Percentiles rank a stretch among this genome's conserved stretches.
phyloP scores from a whole-genome alignment of 2,797 vertebrate genomes.

The Brachyalestes nurse region DNA sequence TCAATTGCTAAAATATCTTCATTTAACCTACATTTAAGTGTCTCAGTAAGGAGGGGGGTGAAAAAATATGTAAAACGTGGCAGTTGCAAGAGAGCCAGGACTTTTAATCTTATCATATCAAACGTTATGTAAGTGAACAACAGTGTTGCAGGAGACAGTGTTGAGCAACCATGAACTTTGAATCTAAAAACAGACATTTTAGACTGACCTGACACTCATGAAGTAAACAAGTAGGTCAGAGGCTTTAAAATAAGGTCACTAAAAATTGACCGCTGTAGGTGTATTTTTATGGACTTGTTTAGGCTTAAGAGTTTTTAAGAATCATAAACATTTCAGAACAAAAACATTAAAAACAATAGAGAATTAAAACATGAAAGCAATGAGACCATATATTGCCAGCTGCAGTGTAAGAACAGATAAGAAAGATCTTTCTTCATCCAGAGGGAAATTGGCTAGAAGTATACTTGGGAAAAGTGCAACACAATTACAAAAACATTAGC shows the following conservation, averaged over 20 bases:
- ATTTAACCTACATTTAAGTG: neutral
- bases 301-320: neutral
- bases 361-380: too few species aligned
- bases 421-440: too few species aligned
- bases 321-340: neutral
- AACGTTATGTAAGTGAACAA: constrained; percentile 12
- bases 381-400: too few species aligned
- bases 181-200: neutral
- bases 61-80: constrained; percentile 3
- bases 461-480: too few species aligned
- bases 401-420: too few species aligned
- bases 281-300: too few species aligned
- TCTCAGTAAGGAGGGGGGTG: neutral
- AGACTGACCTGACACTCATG: neutral
- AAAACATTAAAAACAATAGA: neutral
- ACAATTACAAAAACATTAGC: too few species aligned
- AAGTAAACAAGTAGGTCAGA: neutral
- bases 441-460: too few species aligned
- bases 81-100: neutral
- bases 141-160: neutral
- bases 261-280: neutral
- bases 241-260: neutral
- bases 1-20: neutral
- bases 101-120: constrained; percentile 32
- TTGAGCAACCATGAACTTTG: constrained; percentile 42